Conservation (phyloP, 35 echinoderm and acorn worm genomes). For the Ophioderma brevispina region DNA sequence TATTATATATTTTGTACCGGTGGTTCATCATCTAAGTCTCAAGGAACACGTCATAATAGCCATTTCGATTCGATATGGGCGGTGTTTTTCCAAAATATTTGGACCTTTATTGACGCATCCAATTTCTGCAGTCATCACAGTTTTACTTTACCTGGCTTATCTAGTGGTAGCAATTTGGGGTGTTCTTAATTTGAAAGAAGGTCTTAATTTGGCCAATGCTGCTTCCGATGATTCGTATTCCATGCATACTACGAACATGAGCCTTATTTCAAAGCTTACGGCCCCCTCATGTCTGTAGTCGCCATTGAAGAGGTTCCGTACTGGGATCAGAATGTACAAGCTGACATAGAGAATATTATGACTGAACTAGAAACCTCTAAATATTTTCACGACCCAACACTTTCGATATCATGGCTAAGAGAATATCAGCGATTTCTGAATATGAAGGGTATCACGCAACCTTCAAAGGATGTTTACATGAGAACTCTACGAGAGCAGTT, state of each 20-base stretch:
- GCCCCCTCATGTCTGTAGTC: constrained; percentile 33
- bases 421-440: constrained; percentile 37
- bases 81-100: constrained; percentile 47
- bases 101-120: constrained; percentile 25
- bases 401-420: constrained; percentile 52
- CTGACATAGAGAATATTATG: neutral
- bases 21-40: neutral
- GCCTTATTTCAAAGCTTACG: neutral
- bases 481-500: constrained; percentile 12
- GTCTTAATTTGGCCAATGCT: constrained; percentile 30
- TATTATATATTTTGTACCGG: constrained; percentile 32
- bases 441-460: neutral
- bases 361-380: neutral
- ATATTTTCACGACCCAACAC: neutral
- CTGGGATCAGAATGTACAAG: neutral
- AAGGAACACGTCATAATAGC: neutral
- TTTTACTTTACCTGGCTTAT: constrained; percentile 41
- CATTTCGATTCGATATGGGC: neutral
- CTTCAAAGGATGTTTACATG: constrained; percentile 7
- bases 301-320: constrained; percentile 4
- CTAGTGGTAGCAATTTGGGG: constrained; percentile 40
- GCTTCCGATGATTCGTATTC: constrained; percentile 30
- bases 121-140: neutral
- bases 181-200: constrained; percentile 15
- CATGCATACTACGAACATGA: constrained; percentile 8